Percentiles rank a stretch among this genome's conserved stretches.
Conservation (phyloP, 2,888 invertebrate genomes). For the Pheosia gnoma region DNA sequence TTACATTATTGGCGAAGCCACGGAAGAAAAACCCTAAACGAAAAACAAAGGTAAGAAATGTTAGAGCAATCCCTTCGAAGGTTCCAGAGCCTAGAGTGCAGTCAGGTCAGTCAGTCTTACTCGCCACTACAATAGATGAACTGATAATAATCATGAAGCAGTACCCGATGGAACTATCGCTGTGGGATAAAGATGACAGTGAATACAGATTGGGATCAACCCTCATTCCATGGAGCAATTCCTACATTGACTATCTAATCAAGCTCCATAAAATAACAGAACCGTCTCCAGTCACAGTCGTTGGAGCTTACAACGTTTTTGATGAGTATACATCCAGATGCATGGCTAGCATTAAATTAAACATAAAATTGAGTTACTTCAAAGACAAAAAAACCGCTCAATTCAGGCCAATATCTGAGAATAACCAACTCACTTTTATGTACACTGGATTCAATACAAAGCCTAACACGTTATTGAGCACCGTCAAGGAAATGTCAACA, state of each 20-base stretch:
- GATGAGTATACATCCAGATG: conserved; percentile 59
- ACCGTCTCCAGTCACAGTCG: conserved; percentile 39
- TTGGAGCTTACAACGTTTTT: conserved; percentile 54
- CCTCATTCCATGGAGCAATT: conserved; percentile 58
- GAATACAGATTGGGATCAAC: conserved; percentile 54
- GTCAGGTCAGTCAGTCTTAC: conserved; percentile 50
- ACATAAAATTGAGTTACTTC: conserved; percentile 54
- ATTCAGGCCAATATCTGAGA: conserved; percentile 27
- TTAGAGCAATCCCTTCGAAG: conserved; percentile 23
- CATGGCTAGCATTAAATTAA: conserved; percentile 59
- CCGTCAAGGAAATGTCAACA: conserved; percentile 17
- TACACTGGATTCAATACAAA: conserved; percentile 28
- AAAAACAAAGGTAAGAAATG: conserved; percentile 41
- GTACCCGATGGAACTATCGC: conserved; percentile 60
- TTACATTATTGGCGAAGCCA: conserved; percentile 21
- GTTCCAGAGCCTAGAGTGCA: conserved; percentile 36
- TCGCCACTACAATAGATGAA: conserved; percentile 43
- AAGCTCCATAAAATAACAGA: conserved; percentile 33
- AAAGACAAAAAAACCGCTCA: conserved; percentile 42
- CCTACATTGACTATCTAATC: conserved; percentile 55
- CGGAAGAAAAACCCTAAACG: conserved; percentile 36
- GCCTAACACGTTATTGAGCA: conserved; percentile 20
- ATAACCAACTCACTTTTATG: conserved; percentile 26
- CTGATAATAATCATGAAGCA: conserved; percentile 58
- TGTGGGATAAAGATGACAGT: conserved; percentile 50